These are phyloP conservation scores for Sciurus niger DNA, from an alignment of 2,113 vertebrate species.

Conservation along the genomic window DNA sequence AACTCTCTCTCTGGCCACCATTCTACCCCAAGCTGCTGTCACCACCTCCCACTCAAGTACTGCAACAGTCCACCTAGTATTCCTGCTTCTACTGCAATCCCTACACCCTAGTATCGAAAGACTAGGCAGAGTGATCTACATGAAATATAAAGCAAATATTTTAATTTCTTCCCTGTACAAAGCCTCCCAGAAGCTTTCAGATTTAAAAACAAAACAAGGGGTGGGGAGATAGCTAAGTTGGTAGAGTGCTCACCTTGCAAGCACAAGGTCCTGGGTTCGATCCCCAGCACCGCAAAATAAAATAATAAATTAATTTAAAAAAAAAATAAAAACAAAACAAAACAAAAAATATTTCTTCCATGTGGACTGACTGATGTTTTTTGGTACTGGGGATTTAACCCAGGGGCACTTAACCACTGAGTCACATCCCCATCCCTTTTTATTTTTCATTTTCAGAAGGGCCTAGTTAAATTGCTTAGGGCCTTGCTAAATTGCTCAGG, in stretches of 20 bases:
- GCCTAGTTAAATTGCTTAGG: too few species aligned
- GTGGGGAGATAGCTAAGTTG: too few species aligned
- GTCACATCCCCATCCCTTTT: too few species aligned
- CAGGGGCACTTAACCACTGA: too few species aligned
- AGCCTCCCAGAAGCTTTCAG: not conserved
- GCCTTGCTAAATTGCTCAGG: too few species aligned
- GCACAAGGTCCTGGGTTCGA: too few species aligned
- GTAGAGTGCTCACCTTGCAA: too few species aligned
- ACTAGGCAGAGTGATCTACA: not conserved
- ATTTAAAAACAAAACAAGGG: not conserved
- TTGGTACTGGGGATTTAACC: too few species aligned
- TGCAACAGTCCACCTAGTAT: not conserved
- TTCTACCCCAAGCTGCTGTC: not conserved
- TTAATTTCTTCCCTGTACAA: not conserved
- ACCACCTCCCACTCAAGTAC: not conserved
- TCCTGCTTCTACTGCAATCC: not conserved
- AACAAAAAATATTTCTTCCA: not conserved
- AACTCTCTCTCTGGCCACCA: too few species aligned
- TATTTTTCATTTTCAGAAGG: too few species aligned
- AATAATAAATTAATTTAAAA: too few species aligned
- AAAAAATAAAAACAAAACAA: not conserved
- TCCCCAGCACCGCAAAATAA: too few species aligned
- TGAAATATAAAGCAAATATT: not conserved
- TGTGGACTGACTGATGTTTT: not conserved
- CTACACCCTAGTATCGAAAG: not conserved